These are phyloP conservation scores for Malachius bipustulatus DNA, from an alignment of 2,888 invertebrate species.

Conservation along the genomic window DNA sequence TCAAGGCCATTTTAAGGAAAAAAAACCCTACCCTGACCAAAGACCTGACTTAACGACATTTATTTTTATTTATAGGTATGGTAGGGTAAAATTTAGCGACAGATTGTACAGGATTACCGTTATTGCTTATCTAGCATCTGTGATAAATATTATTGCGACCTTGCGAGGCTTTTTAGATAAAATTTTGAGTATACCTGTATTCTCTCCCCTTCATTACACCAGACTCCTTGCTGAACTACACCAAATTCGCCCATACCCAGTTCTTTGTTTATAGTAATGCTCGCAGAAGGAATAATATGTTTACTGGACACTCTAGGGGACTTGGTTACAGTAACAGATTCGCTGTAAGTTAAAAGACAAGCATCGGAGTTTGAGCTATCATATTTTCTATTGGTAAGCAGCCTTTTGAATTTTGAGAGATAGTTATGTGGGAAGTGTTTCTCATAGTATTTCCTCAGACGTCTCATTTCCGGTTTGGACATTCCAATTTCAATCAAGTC, in stretches of 20 bases:
- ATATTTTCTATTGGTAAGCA: conserved; percentile 51
- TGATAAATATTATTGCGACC: too few species aligned
- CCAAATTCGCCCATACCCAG: conserved; percentile 97
- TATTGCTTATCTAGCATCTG: too few species aligned
- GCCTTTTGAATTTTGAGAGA: conserved; percentile 79
- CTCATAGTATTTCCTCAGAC: conserved; percentile 86
- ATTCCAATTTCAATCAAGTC: conserved; percentile 86
- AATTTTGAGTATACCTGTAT: conserved; percentile 47
- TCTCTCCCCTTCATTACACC: conserved; percentile 89
- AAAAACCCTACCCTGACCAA: too few species aligned
- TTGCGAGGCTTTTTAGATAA: too few species aligned
- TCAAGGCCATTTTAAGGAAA: too few species aligned
- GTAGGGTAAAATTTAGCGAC: too few species aligned
- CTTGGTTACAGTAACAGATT: conserved; percentile 24
- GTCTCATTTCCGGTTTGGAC: conserved; percentile 88
- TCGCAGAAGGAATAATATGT: conserved; percentile 73
- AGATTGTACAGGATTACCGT: too few species aligned
- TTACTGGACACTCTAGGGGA: conserved; percentile 62
- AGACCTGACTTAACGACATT: too few species aligned
- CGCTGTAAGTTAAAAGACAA: conserved; percentile 26
- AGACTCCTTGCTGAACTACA: conserved; percentile 93
- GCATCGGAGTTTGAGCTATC: conserved; percentile 31
- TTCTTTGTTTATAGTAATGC: conserved; percentile 87
- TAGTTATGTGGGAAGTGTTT: conserved; percentile 91
- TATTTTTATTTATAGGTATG: too few species aligned